These are phyloP conservation scores for Aricia agestis DNA, from an alignment of 1,140 invertebrate species.

Conservation along the genomic window DNA sequence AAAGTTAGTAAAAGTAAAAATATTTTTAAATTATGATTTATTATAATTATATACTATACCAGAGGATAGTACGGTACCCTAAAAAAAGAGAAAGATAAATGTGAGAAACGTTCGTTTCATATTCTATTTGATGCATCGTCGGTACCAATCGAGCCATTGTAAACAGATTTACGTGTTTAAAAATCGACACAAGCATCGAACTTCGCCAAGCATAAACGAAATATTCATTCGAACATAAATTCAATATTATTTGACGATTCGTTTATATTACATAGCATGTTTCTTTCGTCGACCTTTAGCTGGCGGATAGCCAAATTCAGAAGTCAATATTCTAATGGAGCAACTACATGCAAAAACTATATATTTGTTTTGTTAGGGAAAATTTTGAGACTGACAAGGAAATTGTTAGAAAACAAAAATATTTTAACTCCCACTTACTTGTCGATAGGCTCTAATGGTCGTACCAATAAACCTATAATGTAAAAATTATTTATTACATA, in stretches of 20 bases:
- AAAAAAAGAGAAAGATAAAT: too few species aligned
- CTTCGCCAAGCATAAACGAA: not conserved
- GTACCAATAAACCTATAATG: too few species aligned
- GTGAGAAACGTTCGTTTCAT: too few species aligned
- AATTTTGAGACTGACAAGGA: not conserved
- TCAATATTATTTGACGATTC: conserved; percentile 16
- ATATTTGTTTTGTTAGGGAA: conserved; percentile 9
- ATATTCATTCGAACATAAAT: conserved; percentile 14
- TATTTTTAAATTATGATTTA: too few species aligned
- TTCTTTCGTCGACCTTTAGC: conserved; percentile 5
- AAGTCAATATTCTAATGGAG: conserved; percentile 16
- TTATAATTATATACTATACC: too few species aligned
- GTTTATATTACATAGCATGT: conserved; percentile 15
- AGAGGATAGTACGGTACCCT: too few species aligned
- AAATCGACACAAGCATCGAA: conserved; percentile 5
- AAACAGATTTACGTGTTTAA: conserved; percentile 6
- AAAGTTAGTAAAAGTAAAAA: too few species aligned
- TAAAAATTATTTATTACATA: too few species aligned
- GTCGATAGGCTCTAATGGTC: too few species aligned
- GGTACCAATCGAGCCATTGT: not conserved
- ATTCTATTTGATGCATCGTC: too few species aligned
- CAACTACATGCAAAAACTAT: conserved; percentile 12
- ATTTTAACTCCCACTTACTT: not conserved
- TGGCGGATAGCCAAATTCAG: conserved; percentile 6
- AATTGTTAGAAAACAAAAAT: not conserved